phyloP scores from a whole-genome alignment of 1,140 invertebrate genomes.

The Psix sp. region DNA sequence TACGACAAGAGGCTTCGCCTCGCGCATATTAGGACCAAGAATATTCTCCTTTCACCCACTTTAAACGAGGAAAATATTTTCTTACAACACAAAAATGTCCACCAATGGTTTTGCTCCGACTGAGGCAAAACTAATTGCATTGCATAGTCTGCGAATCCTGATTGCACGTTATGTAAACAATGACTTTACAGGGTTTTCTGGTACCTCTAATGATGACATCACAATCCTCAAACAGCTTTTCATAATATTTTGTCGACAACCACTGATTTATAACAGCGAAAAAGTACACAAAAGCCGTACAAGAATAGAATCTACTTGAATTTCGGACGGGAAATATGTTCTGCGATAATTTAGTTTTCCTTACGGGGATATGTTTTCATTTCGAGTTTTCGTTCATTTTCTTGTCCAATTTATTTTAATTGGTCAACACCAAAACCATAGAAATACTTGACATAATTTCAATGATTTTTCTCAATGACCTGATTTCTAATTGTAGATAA shows the following conservation, averaged over 20 bases:
- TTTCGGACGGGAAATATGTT: too few species aligned
- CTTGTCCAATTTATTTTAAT: too few species aligned
- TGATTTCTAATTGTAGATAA: too few species aligned
- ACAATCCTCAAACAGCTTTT: neutral
- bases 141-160: conserved; percentile 10
- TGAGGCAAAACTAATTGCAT: conserved; percentile 35
- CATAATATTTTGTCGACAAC: neutral
- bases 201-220: conserved; percentile 16
- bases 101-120: conserved; percentile 13
- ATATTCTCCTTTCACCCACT: conserved; percentile 48
- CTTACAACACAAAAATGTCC: conserved; percentile 26
- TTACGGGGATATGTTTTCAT: too few species aligned
- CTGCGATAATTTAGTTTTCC: too few species aligned
- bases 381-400: too few species aligned
- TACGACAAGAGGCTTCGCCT: conserved; percentile 46
- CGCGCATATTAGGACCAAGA: conserved; percentile 40
- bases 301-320: too few species aligned
- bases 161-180: conserved; percentile 38
- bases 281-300: too few species aligned
- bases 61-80: conserved; percentile 26
- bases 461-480: too few species aligned
- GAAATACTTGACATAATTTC: too few species aligned
- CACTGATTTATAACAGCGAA: too few species aligned
- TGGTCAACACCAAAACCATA: too few species aligned
- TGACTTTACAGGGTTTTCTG: conserved; percentile 29